Evolutionary conservation across 2,888 invertebrate species (phyloP).

Genomic region (Spodoptera littoralis): DNA sequence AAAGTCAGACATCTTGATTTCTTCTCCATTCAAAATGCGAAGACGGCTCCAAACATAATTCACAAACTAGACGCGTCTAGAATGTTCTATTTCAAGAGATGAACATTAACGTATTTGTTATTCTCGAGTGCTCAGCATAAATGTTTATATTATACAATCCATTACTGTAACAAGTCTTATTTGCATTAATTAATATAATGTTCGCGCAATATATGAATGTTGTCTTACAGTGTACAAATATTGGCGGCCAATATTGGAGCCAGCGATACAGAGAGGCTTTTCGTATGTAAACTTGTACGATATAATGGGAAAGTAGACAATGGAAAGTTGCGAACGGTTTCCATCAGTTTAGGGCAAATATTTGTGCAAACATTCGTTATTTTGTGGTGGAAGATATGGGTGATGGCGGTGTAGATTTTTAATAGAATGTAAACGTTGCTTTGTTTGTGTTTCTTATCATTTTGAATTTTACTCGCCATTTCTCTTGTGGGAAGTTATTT

Average conservation of each 20-base stretch:
- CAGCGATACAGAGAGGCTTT: constrained; percentile 56
- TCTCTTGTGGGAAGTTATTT: too few species aligned
- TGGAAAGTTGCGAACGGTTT: constrained; percentile 62
- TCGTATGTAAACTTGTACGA: constrained; percentile 66
- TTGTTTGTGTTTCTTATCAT: too few species aligned
- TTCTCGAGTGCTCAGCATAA: constrained; percentile 44
- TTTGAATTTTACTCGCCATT: too few species aligned
- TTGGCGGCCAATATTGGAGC: constrained; percentile 32
- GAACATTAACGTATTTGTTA: constrained; percentile 46
- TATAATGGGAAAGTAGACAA: constrained; percentile 77
- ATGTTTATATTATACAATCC: constrained; percentile 51
- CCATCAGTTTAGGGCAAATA: constrained; percentile 69
- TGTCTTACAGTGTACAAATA: constrained; percentile 37
- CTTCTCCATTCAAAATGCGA: constrained; percentile 31
- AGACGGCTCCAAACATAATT: constrained; percentile 25
- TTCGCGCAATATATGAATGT: constrained; percentile 40
- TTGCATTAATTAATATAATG: constrained; percentile 54
- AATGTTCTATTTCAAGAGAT: constrained; percentile 23
- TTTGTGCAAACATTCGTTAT: constrained; percentile 67
- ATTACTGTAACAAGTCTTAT: constrained; percentile 47
- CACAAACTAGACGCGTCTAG: constrained; percentile 24
- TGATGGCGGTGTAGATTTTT: constrained; percentile 9
- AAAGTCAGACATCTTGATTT: constrained; percentile 19
- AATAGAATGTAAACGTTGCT: neutral
- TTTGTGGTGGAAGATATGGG: constrained; percentile 36